Evolutionary conservation across 2,113 vertebrate species (phyloP).

Genomic region (Gymnogyps californianus): DNA sequence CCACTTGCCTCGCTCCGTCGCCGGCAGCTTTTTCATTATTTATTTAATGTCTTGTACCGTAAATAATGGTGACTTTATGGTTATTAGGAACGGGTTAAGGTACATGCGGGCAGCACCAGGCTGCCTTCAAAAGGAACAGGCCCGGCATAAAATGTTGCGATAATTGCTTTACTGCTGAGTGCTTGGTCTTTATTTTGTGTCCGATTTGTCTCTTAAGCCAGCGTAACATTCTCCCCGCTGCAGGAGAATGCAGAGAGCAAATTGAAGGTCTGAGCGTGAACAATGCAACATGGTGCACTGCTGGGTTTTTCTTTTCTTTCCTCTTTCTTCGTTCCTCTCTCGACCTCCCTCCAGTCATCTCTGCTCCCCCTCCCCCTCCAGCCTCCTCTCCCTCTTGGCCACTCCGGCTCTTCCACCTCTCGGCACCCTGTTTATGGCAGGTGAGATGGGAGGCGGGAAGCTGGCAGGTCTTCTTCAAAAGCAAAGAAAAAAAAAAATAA

Average conservation of each 20-base stretch:
- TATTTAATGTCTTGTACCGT: constrained; percentile 99
- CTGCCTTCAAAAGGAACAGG: constrained; percentile 92
- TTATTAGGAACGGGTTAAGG: constrained; percentile 98
- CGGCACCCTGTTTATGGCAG: constrained; percentile 11
- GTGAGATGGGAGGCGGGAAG: constrained; percentile 10
- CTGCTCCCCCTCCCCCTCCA: constrained; percentile 71
- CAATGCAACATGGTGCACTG: constrained; percentile 98
- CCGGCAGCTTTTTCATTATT: constrained; percentile 82
- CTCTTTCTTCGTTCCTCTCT: constrained; percentile 82
- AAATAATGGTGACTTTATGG: constrained; percentile 99
- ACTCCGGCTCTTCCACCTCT: constrained; percentile 26
- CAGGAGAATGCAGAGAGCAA: constrained; percentile 99
- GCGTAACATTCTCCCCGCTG: constrained; percentile 98
- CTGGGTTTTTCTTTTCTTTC: constrained; percentile 85
- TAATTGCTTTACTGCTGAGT: constrained; percentile 99
- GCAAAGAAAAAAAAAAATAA: constrained; percentile 28
- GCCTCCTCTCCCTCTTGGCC: constrained; percentile 55
- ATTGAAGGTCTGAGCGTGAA: constrained; percentile 99
- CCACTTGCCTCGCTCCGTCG: constrained; percentile 71
- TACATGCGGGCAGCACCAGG: constrained; percentile 85
- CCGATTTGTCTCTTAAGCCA: constrained; percentile 99
- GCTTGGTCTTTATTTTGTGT: constrained; percentile 94
- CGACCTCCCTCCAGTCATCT: constrained; percentile 79
- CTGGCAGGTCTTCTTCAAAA: not conserved
- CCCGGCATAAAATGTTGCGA: constrained; percentile 95